Evolutionary conservation across 2,888 invertebrate genomes (phyloP).

Genomic region (Platycnemis pennipes): DNA sequence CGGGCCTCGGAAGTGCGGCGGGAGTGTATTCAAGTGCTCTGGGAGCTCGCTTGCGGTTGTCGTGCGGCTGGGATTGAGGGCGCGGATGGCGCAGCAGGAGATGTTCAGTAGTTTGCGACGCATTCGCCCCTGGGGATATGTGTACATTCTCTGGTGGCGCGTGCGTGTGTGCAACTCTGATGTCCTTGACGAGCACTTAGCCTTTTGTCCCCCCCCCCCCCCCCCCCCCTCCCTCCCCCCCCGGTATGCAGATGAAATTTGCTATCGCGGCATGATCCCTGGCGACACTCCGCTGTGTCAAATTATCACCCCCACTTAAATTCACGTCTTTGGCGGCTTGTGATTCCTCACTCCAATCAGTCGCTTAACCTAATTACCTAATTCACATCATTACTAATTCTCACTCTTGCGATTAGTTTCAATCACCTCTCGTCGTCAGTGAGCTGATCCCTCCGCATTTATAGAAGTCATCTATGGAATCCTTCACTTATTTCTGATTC

Average conservation of each 20-base stretch:
- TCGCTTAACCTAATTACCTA: no score
- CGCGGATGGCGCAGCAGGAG: background rate
- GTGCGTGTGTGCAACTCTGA: background rate
- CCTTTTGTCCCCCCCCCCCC: background rate
- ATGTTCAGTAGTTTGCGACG: background rate
- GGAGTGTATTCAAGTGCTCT: background rate
- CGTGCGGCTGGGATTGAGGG: background rate
- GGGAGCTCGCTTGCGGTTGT: constrained; percentile 16
- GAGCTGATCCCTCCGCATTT: no score
- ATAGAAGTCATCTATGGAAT: no score
- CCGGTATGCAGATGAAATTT: background rate
- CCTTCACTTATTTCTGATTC: no score
- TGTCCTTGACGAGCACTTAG: background rate
- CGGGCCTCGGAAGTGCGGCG: background rate
- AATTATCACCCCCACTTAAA: background rate
- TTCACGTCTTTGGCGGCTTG: no score
- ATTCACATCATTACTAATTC: no score
- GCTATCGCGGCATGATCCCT: background rate
- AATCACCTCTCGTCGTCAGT: no score
- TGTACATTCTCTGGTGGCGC: background rate
- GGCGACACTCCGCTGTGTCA: background rate
- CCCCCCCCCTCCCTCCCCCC: background rate
- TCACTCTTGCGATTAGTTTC: no score
- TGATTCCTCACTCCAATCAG: no score
- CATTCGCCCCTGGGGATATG: background rate